phyloP scores from a whole-genome alignment of 2,113 vertebrate species.

The Holacanthus passer region DNA sequence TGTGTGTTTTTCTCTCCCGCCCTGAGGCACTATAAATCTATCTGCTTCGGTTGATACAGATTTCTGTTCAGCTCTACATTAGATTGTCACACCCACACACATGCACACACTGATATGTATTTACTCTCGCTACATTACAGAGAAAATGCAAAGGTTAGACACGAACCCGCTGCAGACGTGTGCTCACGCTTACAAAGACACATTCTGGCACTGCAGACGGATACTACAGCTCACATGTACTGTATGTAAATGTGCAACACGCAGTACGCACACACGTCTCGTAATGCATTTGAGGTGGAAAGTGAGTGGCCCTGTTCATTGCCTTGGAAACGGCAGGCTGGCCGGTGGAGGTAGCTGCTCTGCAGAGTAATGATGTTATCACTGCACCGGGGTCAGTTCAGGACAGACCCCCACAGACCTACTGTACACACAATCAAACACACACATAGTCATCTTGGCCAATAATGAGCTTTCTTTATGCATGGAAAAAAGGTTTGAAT shows the following conservation, averaged over 20 bases:
- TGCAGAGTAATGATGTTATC: constrained; percentile 76
- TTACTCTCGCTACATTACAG: constrained; percentile 4
- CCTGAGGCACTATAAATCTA: constrained; percentile 40
- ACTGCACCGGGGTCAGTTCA: constrained; percentile 67
- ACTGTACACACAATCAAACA: constrained; percentile 53
- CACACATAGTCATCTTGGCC: not conserved
- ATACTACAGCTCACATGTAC: constrained; percentile 11
- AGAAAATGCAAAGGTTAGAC: constrained; percentile 20
- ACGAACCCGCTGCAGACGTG: constrained; percentile 27
- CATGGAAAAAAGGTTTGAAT: constrained; percentile 4
- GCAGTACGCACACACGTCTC: constrained; percentile 33
- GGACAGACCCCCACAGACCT: constrained; percentile 67
- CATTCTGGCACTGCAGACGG: constrained; percentile 3
- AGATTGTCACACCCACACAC: not conserved
- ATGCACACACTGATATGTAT: constrained; percentile 36
- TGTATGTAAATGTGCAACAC: constrained; percentile 41
- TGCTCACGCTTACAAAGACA: constrained; percentile 8
- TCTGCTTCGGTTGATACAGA: constrained; percentile 30
- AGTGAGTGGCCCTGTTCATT: constrained; percentile 66
- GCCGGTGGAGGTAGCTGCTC: constrained; percentile 47
- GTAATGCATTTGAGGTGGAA: constrained; percentile 68
- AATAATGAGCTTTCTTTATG: constrained; percentile 16
- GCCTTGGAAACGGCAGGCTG: constrained; percentile 79
- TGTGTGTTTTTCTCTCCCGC: constrained; percentile 10
- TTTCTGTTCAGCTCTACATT: constrained; percentile 21